These are phyloP conservation scores for Eunapius fragilis DNA, from an alignment of 37 sponge, comb jelly and placozoan species.

Conservation along the genomic window DNA sequence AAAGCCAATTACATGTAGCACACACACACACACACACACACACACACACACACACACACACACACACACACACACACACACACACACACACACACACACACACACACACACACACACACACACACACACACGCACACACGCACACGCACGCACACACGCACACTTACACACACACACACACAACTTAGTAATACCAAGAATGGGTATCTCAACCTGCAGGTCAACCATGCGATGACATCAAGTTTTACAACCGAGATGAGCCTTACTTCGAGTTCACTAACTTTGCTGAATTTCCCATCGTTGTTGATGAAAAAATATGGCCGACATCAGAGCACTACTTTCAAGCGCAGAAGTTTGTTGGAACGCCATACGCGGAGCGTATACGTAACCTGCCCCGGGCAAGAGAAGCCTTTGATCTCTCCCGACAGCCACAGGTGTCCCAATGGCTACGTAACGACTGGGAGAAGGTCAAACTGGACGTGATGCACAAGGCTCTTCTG, in stretches of 20 bases:
- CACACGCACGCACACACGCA: too few species aligned
- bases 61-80: too few species aligned
- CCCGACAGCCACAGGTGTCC: constrained; percentile 32
- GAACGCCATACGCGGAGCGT: constrained; percentile 63
- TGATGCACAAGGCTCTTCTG: constrained; percentile 65
- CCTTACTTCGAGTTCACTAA: constrained; percentile 84
- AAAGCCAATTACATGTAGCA: too few species aligned
- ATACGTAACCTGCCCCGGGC: constrained; percentile 32
- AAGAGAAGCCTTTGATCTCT: constrained; percentile 70
- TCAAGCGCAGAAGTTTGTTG: constrained; percentile 86
- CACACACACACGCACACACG: too few species aligned
- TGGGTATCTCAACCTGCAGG: too few species aligned
- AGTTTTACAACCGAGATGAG: constrained; percentile 58
- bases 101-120: too few species aligned
- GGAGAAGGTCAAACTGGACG: constrained; percentile 63
- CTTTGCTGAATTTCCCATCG: constrained; percentile 44
- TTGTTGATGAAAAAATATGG: constrained; percentile 59
- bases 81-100: too few species aligned
- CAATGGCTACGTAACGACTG: constrained; percentile 71
- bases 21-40: too few species aligned
- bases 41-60: too few species aligned
- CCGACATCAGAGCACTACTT: constrained; percentile 85
- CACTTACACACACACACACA: too few species aligned
- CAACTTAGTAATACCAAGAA: too few species aligned
- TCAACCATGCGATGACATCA: constrained; percentile 4